Percentiles rank a stretch among this genome's conserved stretches.
phyloP scores from a whole-genome alignment of 2,888 invertebrate species.

The Eurois occulta region DNA sequence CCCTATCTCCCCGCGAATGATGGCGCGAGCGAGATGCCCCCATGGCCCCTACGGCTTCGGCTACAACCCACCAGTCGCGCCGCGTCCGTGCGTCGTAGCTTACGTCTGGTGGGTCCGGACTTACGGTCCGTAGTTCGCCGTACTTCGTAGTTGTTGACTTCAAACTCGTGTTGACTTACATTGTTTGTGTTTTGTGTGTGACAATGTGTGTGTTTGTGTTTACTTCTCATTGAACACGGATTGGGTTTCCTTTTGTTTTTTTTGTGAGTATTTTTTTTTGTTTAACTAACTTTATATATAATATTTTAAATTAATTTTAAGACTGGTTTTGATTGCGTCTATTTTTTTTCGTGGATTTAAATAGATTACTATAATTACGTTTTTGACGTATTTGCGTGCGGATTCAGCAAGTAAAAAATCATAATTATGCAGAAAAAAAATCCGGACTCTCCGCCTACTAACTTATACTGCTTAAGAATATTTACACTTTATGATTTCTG shows the following conservation, averaged over 20 bases:
- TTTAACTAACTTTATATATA: neutral
- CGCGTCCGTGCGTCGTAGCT: constrained; percentile 38
- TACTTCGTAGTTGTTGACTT: constrained; percentile 28
- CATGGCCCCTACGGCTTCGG: constrained; percentile 20
- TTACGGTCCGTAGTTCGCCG: constrained; percentile 23
- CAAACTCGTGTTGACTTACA: constrained; percentile 52
- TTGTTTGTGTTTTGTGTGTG: constrained; percentile 68
- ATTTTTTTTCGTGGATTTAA: neutral
- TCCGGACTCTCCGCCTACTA: neutral
- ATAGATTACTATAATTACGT: neutral
- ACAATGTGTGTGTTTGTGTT: constrained; percentile 66
- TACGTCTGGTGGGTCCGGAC: constrained; percentile 17
- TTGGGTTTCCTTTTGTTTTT: constrained; percentile 57
- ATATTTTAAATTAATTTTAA: neutral
- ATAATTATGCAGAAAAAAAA: neutral
- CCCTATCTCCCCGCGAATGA: constrained; percentile 34
- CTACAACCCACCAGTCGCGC: constrained; percentile 54
- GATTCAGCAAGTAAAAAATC: neutral
- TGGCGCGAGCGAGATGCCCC: constrained; percentile 47
- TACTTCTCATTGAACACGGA: constrained; percentile 58
- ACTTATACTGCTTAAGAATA: neutral
- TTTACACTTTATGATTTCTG: neutral
- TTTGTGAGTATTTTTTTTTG: constrained; percentile 61
- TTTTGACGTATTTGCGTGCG: neutral
- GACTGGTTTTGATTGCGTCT: neutral